Evolutionary conservation across 2,113 vertebrate genomes (phyloP), one percentile per base, ranked within the genome.

Genomic region (Pionites leucogaster): DNA sequence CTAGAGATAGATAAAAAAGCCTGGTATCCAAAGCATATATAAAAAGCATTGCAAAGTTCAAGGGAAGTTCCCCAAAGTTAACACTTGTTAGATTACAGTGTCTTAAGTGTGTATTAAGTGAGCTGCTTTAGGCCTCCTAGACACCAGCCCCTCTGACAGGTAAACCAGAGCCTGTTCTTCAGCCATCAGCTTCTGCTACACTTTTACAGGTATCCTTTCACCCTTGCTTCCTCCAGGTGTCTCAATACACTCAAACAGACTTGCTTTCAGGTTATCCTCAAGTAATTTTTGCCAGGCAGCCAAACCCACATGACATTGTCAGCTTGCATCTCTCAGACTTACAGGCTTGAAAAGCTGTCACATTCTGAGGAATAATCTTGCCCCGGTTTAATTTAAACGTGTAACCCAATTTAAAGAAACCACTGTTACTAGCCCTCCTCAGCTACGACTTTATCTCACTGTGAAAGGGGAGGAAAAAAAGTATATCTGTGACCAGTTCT

Each of bases 121-220:
- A 80, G 67, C 79, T 57, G 24, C 19, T 85, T 87, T 17, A 72
- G 23, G 39, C 8, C 18, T 41, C 44, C 47, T 57, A 53, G 23
- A 68, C 0, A 0, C 27, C 78, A 79, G 81, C 17, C 5, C 13
- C 52, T 64, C 37, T 39, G 47, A 64, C 16, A 75, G 6, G 7
- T 11, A 70, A 86, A 35, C 14, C 55, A 67, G 18, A 18, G 15
- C 23, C 70, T 39, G 39, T 12, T 81, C n/a, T 49, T 63, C 0
- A 84, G 52, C 46, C 19, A 46, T 11, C 13, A 10, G 28, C 28
- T 84, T 86, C 50, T 91, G 20, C 75, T 57, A 49, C 22, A 4
- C 24, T 53, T 87, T 79, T 22, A 82, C 0, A 0, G 13, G 23
- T 29, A 55, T 35, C 59, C 29, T 62, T 65, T 50, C 28, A 55